Conservation (phyloP, 2,797 vertebrate species). For the Onychomys leucogaster region DNA sequence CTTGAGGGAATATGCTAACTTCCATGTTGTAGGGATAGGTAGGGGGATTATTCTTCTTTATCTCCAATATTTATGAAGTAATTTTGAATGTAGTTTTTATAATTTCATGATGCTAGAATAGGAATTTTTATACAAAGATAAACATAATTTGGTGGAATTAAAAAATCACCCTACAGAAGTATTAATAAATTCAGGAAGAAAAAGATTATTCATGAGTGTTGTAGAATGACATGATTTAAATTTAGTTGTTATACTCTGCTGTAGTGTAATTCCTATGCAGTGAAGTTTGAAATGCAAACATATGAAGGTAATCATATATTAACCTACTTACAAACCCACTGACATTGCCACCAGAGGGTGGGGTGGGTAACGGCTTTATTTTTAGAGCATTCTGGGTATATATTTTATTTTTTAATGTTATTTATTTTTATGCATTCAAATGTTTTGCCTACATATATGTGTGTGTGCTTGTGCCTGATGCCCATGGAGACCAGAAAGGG, state of each 20-base stretch:
- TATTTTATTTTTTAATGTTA: not conserved
- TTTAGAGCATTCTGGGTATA: conserved; percentile 12
- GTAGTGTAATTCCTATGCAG: not conserved
- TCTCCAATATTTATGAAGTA: not conserved
- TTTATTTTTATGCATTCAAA: not conserved
- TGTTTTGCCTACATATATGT: not conserved
- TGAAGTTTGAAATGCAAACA: not conserved
- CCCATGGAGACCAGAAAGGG: not conserved
- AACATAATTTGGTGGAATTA: not conserved
- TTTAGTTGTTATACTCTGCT: not conserved
- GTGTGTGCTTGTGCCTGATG: not conserved
- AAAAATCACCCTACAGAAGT: not conserved
- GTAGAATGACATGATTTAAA: not conserved
- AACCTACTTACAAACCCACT: not conserved
- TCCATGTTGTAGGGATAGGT: not conserved
- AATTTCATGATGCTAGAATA: not conserved
- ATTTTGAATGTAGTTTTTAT: not conserved
- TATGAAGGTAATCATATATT: not conserved
- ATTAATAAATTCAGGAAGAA: not conserved
- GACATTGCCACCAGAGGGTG: not conserved
- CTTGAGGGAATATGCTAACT: not conserved
- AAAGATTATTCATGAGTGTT: not conserved
- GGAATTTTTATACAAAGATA: conserved; percentile 6
- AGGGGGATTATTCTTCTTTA: not conserved
- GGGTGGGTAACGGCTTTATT: not conserved